Evolutionary conservation across 1,140 invertebrate species (phyloP).

Genomic region (Bombus confusus): DNA sequence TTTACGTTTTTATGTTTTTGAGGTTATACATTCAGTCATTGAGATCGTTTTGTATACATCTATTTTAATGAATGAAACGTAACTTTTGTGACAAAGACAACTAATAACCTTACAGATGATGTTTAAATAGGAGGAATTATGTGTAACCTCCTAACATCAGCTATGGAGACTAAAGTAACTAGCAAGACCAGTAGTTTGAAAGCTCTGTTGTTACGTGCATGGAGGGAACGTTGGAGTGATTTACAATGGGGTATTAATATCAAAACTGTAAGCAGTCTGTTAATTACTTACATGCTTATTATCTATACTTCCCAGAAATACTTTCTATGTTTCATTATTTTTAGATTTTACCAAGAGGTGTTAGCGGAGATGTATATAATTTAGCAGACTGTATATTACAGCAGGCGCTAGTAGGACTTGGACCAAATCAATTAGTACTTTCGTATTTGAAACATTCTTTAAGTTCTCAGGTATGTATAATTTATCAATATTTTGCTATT

Average conservation of each 20-base stretch:
- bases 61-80: neutral
- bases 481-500: conserved; percentile 18
- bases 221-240: conserved; percentile 97
- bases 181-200: conserved; percentile 94
- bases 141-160: conserved; percentile 64
- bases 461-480: conserved; percentile 86
- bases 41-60: neutral
- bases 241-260: conserved; percentile 98
- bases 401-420: conserved; percentile 95
- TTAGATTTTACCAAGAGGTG: conserved; percentile 90
- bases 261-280: conserved; percentile 86
- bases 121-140: conserved; percentile 47
- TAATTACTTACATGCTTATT: neutral
- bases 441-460: conserved; percentile 96
- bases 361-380: conserved; percentile 95
- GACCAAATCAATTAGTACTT: conserved; percentile 94
- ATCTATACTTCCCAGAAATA: neutral
- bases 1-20: neutral
- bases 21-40: conserved; percentile 10
- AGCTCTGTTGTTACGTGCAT: conserved; percentile 92
- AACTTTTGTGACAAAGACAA: neutral
- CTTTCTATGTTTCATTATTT: neutral
- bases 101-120: neutral
- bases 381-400: conserved; percentile 95
- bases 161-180: conserved; percentile 89